Evolutionary conservation across 2,888 invertebrate species (phyloP), one percentile per base, ranked within the genome.

Genomic region (Atethmia centrago): DNA sequence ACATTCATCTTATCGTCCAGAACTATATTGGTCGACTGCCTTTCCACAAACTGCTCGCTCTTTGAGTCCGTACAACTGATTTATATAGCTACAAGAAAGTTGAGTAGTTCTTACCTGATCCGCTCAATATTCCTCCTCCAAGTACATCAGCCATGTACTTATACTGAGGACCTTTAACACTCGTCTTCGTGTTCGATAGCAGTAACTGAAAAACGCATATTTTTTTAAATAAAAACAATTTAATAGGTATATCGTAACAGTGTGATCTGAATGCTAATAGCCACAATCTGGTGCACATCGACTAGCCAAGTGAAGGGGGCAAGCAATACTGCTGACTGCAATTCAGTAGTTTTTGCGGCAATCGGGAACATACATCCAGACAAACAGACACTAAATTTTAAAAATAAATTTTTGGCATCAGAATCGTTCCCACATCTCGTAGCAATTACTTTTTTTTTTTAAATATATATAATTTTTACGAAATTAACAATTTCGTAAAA

Each of bases 61-160:
- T 42, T 42, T 42, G 42, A 42, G 0, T 42, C 10, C 42, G 42
- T 12, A 42, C 19, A 47, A 47, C 47, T 47, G 4, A 47, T 47
- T 47, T 7, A 31, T 31, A 19, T 8, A 47, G 47, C 47, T 47
- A 21, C 8, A 36, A 21, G n/a, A 47, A 65, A 28, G 9, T 14
- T 19, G 2, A 16, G 2, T 3, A 64, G 16, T 19, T 47, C 62
- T 74, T 88, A 95, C 95, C 95, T 85, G 95, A 95, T 62, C 95
- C 95, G 79, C 93, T 95, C 0, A 95, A 79, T 59, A 95, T 93
- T 10, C 95, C 95, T 0, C 87, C 91, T 2, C 95, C 95, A 0
- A 94, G 70, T 0, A 93, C 61, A 42, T 93, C 89, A 4, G 89
- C 88, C 93, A 95, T 95, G 77, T 93, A 95, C 76, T 94, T 94